Evolutionary conservation across 2,888 invertebrate species (phyloP), one percentile per base, ranked within the genome.

Genomic region (Geophilus truncorum): DNA sequence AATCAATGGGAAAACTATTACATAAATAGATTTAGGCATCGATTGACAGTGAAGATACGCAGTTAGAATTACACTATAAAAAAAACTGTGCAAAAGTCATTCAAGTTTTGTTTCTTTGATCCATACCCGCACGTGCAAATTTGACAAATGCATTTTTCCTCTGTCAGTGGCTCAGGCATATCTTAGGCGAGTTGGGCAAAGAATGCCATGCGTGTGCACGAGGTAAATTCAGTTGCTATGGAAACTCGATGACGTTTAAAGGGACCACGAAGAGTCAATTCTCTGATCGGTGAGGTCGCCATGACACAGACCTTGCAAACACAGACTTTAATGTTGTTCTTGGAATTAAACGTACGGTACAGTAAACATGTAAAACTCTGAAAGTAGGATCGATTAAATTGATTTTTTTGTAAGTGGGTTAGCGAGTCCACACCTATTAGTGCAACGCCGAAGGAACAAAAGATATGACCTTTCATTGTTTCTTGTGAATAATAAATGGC

Each of bases 121-220:
- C 77, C 82, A 80, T 57, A 82, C 82, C 82, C 82, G 62, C 82
- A 82, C 18, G 82, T 82, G 76, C 82, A 82, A 25, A 82, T 82
- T 78, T 82, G 79, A 40, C 82, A 82, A 45, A 82, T 82, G 80
- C 82, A 82, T 62, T 80, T 81, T 12, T 82, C 79, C 12, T 75
- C 18, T 3, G 36, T 75, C 21, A 79, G 62, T n/a, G 82, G 77
- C 23, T 57, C 76, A 18, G 82, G 82, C 82, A 82, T 82, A 9
- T 77, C 79, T 25, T 23, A 18, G 77, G 9, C 3, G 32, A 1
- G 32, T 36, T n/a, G 9, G 30, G 77, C 77, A 21, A 30, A 9
- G 77, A 36, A 32, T 32, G 77, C 77, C 76, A 45, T n/a, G 62
- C 62, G 62, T 23, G 62, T 62, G 12, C 62, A 23, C 23, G 62